Evolutionary conservation across 23 tunicate genomes (phyloP).

Genomic region (Clavelina lepadiformis): DNA sequence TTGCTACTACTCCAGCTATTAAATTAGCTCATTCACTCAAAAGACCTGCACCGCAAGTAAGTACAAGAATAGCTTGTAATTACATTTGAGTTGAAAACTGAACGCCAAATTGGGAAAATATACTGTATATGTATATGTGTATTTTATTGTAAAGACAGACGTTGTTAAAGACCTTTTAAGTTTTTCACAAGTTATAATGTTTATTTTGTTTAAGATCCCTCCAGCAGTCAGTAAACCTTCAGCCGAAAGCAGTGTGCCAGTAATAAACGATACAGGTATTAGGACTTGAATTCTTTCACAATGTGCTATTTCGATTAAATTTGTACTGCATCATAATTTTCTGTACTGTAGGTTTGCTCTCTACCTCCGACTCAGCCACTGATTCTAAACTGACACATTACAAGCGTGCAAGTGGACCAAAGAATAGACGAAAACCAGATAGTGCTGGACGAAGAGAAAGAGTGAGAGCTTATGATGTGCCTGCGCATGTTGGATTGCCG

Average conservation of each 20-base stretch:
- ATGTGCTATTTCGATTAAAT: no score
- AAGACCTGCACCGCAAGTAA: conserved; percentile 42
- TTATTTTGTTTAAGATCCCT: neutral
- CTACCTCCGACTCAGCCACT: conserved; percentile 1
- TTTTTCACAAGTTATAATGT: no score
- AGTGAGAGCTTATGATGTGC: conserved; percentile 27
- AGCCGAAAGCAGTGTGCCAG: neutral
- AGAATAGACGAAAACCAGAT: conserved; percentile 71
- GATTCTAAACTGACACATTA: conserved; percentile 37
- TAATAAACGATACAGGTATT: neutral
- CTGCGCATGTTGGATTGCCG: no score
- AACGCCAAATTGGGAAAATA: no score
- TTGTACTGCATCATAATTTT: neutral
- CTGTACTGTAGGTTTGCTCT: neutral
- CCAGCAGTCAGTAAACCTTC: conserved; percentile 6
- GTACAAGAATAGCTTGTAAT: no score
- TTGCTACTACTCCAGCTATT: no score
- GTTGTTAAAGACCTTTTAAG: no score
- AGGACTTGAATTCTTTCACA: neutral
- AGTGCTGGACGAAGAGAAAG: conserved; percentile 63
- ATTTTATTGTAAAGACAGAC: no score
- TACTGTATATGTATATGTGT: no score
- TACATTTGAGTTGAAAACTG: no score
- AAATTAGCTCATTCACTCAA: conserved; percentile 11
- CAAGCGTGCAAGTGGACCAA: conserved; percentile 79